These are phyloP conservation scores for Sialis lutaria DNA, from an alignment of 2,888 invertebrate species.

Conservation along the genomic window DNA sequence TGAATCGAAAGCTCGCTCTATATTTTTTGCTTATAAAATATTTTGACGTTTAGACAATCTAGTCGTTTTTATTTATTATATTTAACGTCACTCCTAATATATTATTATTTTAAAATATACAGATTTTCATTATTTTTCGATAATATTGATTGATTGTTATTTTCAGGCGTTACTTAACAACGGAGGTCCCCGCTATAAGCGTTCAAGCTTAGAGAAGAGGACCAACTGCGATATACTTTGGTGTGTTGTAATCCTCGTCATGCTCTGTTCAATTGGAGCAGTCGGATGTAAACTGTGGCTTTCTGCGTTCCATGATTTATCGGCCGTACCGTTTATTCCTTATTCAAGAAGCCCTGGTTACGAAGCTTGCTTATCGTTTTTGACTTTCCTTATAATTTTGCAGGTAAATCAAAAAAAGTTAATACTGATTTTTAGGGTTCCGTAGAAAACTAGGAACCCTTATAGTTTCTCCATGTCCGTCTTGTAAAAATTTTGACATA, in stretches of 20 bases:
- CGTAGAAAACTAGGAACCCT: too few species aligned
- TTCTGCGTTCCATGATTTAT: constrained; percentile 34
- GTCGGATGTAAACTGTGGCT: constrained; percentile 82
- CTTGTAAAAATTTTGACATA: too few species aligned
- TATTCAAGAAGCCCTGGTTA: constrained; percentile 33
- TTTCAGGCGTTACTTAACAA: constrained; percentile 73
- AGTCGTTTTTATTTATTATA: too few species aligned
- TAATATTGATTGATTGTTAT: too few species aligned
- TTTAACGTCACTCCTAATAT: too few species aligned
- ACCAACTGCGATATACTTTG: constrained; percentile 95
- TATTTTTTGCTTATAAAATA: too few species aligned
- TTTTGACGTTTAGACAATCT: too few species aligned
- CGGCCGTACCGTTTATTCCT: constrained; percentile 40
- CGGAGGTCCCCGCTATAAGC: constrained; percentile 84
- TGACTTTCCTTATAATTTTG: constrained; percentile 88
- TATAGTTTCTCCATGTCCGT: too few species aligned
- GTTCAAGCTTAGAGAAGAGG: constrained; percentile 77
- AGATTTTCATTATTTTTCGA: too few species aligned
- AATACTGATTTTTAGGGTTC: too few species aligned
- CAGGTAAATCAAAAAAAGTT: constrained; percentile 37
- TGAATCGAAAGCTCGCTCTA: too few species aligned
- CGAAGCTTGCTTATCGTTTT: constrained; percentile 77
- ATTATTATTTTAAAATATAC: too few species aligned
- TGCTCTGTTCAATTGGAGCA: constrained; percentile 81
- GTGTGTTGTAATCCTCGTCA: constrained; percentile 83